Evolutionary conservation across 2,888 invertebrate genomes (phyloP).

Genomic region (Lissocephala sabroskyi): DNA sequence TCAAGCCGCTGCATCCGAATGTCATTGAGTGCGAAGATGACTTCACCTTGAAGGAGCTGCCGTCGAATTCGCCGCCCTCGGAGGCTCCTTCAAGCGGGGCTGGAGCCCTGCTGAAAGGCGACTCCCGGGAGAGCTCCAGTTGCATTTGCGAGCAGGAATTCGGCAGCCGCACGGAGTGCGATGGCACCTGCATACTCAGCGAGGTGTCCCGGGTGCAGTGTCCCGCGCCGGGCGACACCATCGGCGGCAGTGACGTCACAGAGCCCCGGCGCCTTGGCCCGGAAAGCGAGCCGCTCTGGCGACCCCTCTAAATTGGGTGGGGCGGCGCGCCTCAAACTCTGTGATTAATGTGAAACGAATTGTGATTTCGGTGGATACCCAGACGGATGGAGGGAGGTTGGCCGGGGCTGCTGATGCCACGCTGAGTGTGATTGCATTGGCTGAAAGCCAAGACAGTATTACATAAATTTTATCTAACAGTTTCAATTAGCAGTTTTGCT

Average conservation of each 20-base stretch:
- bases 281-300: conserved; percentile 36
- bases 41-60: conserved; percentile 42
- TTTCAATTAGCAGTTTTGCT: too few relatives aligned
- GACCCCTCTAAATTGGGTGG: conserved; percentile 32
- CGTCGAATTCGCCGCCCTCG: conserved; percentile 39
- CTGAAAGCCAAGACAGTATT: conserved; percentile 44
- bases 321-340: conserved; percentile 18
- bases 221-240: background rate
- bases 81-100: conserved; percentile 35
- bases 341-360: conserved; percentile 50
- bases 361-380: conserved; percentile 44
- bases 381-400: conserved; percentile 3
- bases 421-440: conserved; percentile 12
- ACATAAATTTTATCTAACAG: too few relatives aligned
- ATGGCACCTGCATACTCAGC: conserved; percentile 63
- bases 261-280: background rate
- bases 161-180: conserved; percentile 59
- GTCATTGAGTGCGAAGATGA: conserved; percentile 64
- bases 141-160: conserved; percentile 65
- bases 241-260: background rate
- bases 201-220: conserved; percentile 57
- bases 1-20: conserved; percentile 64
- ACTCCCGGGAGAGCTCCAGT: conserved; percentile 36
- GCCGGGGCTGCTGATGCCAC: background rate
- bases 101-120: conserved; percentile 28